Conservation (phyloP, 2,113 vertebrate species). For the Cyprinodon variegatus region DNA sequence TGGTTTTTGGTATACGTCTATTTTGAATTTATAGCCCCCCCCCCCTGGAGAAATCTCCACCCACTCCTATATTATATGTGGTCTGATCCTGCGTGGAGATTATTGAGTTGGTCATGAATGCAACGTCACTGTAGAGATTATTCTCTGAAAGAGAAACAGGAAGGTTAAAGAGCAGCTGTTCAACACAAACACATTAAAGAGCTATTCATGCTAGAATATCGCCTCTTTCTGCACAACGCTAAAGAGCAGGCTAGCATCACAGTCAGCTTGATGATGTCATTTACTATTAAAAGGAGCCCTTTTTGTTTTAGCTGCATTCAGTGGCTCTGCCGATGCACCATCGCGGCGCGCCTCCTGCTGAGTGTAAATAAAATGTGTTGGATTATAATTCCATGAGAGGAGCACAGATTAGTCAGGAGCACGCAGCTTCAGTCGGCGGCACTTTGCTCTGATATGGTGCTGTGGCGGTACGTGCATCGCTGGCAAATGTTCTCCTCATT, state of each 20-base stretch:
- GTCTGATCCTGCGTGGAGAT: background rate
- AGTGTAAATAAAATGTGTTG: background rate
- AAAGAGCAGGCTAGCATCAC: background rate
- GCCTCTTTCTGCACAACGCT: background rate
- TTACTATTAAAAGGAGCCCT: background rate
- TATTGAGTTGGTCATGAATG: background rate
- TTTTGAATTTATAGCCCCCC: no score
- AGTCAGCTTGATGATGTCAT: background rate
- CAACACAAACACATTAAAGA: constrained; percentile 13
- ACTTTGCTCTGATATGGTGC: background rate
- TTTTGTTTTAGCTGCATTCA: background rate
- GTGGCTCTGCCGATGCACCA: background rate
- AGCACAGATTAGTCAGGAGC: constrained; percentile 5
- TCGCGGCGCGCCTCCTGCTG: background rate
- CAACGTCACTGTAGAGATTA: constrained; percentile 3
- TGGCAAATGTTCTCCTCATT: background rate
- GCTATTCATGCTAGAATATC: constrained; percentile 6
- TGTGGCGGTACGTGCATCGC: background rate
- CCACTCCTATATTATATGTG: no score
- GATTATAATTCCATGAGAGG: constrained; percentile 13
- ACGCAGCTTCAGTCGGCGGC: constrained; percentile 6
- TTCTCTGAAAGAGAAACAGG: constrained; percentile 2
- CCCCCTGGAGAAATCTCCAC: no score
- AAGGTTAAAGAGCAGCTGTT: constrained; percentile 7
- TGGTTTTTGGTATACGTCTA: no score